These are phyloP conservation scores for Aphis craccivora DNA, from an alignment of 1,140 invertebrate species.

Conservation along the genomic window DNA sequence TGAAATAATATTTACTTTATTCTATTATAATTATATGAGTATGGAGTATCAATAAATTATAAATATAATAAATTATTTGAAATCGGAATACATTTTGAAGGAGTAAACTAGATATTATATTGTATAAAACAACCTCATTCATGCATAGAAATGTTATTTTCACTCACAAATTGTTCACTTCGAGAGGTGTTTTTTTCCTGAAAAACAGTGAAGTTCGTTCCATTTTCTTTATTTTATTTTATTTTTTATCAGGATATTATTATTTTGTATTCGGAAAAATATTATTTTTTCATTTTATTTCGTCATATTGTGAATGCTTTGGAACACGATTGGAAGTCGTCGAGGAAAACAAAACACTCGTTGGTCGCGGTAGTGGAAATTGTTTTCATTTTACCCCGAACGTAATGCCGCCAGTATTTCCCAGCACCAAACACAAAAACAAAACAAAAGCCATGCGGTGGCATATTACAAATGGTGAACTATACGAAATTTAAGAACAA, in stretches of 20 bases:
- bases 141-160: background rate
- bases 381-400: conserved; percentile 44
- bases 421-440: conserved; percentile 6
- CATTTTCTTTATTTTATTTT: background rate
- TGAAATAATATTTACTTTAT: background rate
- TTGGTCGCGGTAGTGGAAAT: conserved; percentile 25
- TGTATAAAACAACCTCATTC: background rate
- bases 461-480: conserved; percentile 23
- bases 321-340: conserved; percentile 27
- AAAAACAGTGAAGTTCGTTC: background rate
- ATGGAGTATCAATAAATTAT: background rate
- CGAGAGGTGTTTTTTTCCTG: background rate
- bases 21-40: background rate
- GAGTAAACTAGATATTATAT: background rate
- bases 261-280: conserved; percentile 49
- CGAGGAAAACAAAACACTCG: conserved; percentile 52
- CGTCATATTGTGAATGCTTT: conserved; percentile 16
- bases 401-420: conserved; percentile 9
- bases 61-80: background rate
- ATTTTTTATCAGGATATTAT: conserved; percentile 24
- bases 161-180: background rate
- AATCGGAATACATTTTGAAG: background rate
- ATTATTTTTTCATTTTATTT: conserved; percentile 54
- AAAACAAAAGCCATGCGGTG: conserved; percentile 33
- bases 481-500: conserved; percentile 39